Percentiles rank a stretch among this genome's conserved stretches.
phyloP scores from a whole-genome alignment of 2,113 vertebrate species.

The Brienomyrus brachyistius region DNA sequence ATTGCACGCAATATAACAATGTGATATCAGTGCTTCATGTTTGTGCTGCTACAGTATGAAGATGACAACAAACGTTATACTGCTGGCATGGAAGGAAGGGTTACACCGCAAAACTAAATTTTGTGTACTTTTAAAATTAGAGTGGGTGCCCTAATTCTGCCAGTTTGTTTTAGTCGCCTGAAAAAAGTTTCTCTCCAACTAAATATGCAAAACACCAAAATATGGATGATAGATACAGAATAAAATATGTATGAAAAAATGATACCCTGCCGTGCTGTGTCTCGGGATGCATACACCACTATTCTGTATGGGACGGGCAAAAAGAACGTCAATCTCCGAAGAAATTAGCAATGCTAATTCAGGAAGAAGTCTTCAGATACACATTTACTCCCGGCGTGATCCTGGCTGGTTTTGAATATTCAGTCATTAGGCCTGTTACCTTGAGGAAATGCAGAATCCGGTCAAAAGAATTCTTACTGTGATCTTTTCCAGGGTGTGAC shows the following conservation, averaged over 20 bases:
- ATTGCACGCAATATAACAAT: neutral
- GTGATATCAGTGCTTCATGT: neutral
- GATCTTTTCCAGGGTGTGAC: neutral
- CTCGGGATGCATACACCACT: neutral
- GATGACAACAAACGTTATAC: neutral
- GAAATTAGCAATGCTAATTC: neutral
- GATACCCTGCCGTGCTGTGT: neutral
- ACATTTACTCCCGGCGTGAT: neutral
- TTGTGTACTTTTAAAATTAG: neutral
- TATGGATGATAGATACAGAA: neutral
- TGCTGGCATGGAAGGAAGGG: neutral
- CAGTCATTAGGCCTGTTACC: neutral
- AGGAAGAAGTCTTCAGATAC: neutral
- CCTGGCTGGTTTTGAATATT: neutral
- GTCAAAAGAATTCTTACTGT: neutral
- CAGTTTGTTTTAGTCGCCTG: neutral
- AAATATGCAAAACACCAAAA: neutral
- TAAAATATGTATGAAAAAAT: neutral
- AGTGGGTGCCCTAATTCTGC: neutral
- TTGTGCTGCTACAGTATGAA: neutral
- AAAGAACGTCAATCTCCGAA: neutral
- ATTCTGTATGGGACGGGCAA: neutral
- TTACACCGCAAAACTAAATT: neutral
- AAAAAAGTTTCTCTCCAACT: neutral
- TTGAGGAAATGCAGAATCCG: neutral